Conservation (phyloP, 2,797 vertebrate genomes). For the Hirundo rustica region DNA sequence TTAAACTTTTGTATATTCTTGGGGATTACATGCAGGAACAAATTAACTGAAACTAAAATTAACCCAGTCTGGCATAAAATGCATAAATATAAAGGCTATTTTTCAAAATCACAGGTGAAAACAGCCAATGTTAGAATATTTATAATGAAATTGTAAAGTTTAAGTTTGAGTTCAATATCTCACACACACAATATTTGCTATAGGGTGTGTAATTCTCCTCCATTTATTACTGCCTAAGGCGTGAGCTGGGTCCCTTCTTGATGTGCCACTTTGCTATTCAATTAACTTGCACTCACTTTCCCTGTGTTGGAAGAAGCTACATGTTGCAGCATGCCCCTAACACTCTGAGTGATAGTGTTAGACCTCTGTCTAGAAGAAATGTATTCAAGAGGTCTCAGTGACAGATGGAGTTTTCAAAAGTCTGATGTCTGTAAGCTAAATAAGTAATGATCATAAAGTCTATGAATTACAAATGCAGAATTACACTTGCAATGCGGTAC, state of each 20-base stretch:
- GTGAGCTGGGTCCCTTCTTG: not conserved
- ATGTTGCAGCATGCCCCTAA: not conserved
- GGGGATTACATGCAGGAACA: not conserved
- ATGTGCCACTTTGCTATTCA: not conserved
- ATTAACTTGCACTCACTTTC: not conserved
- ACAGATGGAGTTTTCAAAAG: not conserved
- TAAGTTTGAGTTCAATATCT: not conserved
- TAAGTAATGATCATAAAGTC: not conserved
- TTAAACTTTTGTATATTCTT: not conserved
- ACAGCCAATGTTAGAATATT: not conserved
- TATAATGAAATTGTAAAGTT: not conserved
- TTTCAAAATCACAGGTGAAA: not conserved
- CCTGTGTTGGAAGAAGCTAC: not conserved
- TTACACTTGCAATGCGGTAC: not conserved
- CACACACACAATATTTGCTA: not conserved
- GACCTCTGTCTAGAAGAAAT: not conserved
- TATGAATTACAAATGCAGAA: not conserved
- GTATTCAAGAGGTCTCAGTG: not conserved
- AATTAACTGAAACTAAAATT: slow-evolving; percentile 1
- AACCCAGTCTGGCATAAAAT: not conserved
- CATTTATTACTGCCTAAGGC: not conserved
- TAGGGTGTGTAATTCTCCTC: not conserved
- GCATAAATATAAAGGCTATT: not conserved
- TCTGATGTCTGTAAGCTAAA: not conserved
- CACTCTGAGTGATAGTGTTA: accelerated